phyloP scores from a whole-genome alignment of 1,140 invertebrate species.

The Hylaeus anthracinus region DNA sequence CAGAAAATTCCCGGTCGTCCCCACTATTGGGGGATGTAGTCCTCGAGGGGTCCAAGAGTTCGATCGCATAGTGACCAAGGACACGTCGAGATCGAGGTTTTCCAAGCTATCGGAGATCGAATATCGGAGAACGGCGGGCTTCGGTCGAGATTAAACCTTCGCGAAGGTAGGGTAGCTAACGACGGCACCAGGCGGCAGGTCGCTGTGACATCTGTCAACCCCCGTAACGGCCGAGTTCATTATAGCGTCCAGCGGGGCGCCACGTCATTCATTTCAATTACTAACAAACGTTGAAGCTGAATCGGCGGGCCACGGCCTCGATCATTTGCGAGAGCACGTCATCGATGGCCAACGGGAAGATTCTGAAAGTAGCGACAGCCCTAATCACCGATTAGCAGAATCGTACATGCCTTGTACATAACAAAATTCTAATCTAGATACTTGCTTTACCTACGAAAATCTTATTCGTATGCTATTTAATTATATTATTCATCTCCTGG shows the following conservation, averaged over 20 bases:
- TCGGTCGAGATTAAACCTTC: conserved; percentile 56
- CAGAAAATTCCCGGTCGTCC: too few relatives aligned
- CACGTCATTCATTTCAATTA: conserved; percentile 69
- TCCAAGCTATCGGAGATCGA: background rate
- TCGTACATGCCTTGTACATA: too few relatives aligned
- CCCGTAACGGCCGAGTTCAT: conserved; percentile 63
- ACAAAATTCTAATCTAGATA: too few relatives aligned
- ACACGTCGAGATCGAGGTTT: conserved; percentile 1
- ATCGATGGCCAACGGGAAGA: conserved; percentile 36
- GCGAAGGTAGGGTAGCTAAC: conserved; percentile 45
- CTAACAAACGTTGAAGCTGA: conserved; percentile 62
- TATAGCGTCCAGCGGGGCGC: conserved; percentile 56
- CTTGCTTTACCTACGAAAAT: too few relatives aligned
- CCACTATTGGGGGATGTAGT: too few relatives aligned
- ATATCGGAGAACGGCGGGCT: conserved; percentile 13
- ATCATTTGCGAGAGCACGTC: conserved; percentile 51
- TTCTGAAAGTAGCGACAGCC: background rate
- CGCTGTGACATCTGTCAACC: conserved; percentile 65
- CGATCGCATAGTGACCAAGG: too few relatives aligned
- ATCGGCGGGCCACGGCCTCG: conserved; percentile 49
- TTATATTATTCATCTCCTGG: too few relatives aligned
- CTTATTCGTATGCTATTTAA: too few relatives aligned
- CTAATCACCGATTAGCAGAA: too few relatives aligned
- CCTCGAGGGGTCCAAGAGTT: too few relatives aligned
- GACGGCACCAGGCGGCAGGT: conserved; percentile 47